phyloP scores from a whole-genome alignment of 2,113 vertebrate species.

The Hydrolagus affinis region DNA sequence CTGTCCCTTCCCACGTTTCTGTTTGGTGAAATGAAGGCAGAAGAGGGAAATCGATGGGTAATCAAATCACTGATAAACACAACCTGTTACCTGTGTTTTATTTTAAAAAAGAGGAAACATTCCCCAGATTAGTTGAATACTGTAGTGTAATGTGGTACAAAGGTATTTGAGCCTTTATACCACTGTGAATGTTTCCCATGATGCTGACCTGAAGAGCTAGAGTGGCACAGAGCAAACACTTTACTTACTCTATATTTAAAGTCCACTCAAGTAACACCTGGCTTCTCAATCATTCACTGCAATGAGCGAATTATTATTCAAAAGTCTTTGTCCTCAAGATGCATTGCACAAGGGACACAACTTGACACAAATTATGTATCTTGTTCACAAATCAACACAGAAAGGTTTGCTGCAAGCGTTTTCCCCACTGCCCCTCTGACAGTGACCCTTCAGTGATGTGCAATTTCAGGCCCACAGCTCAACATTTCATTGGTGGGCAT shows the following conservation, averaged over 20 bases:
- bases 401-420: too few relatives aligned
- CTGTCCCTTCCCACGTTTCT: constrained; percentile 2
- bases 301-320: neutral
- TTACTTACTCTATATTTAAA: neutral
- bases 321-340: neutral
- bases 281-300: neutral
- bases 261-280: neutral
- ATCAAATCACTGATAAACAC: constrained; percentile 39
- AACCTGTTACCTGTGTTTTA: neutral
- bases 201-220: neutral
- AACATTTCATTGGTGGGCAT: too few relatives aligned
- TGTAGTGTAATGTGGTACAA: neutral
- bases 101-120: neutral
- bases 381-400: too few relatives aligned
- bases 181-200: neutral
- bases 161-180: neutral
- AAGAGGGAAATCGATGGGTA: constrained; percentile 73
- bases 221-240: neutral
- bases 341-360: too few relatives aligned
- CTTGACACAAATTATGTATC: too few relatives aligned
- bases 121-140: neutral
- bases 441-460: too few relatives aligned
- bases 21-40: constrained; percentile 60
- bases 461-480: too few relatives aligned
- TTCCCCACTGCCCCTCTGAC: too few relatives aligned